Percentiles rank a stretch among this genome's conserved stretches.
Evolutionary conservation across 2,888 invertebrate species (phyloP).

Genomic region (Papilio protenor): DNA sequence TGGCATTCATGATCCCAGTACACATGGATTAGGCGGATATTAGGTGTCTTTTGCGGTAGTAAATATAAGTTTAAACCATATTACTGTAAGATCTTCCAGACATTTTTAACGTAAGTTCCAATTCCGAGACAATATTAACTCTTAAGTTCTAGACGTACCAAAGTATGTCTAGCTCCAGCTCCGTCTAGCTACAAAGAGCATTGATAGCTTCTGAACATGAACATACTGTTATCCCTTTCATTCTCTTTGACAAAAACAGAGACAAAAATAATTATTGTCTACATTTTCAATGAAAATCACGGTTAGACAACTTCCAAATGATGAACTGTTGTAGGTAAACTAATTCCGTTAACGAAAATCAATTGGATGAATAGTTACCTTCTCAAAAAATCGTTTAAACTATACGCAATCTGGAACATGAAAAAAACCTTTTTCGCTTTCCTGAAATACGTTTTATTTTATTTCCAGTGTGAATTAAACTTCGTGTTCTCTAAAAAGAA

Average conservation of each 20-base stretch:
- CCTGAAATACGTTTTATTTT: neutral
- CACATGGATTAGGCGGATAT: neutral
- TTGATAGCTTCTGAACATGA: neutral
- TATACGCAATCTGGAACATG: neutral
- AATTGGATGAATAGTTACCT: neutral
- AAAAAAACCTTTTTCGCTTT: neutral
- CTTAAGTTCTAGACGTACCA: neutral
- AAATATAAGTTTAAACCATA: neutral
- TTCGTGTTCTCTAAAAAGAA: neutral
- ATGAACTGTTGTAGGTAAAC: too few species aligned
- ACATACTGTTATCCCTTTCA: neutral
- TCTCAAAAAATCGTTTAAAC: neutral
- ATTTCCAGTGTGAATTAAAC: neutral
- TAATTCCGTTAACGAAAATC: too few species aligned
- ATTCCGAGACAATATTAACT: neutral
- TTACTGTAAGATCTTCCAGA: neutral
- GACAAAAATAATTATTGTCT: neutral
- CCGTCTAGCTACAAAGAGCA: too few species aligned
- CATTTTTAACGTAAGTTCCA: neutral
- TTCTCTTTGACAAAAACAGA: neutral
- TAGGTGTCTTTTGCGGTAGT: neutral
- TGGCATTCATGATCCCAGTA: constrained; percentile 2
- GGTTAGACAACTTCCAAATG: too few species aligned
- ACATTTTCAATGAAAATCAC: neutral
- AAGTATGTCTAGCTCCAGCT: too few species aligned